Evolutionary conservation across 2,113 vertebrate species (phyloP).

Genomic region (Myotis yumanensis): DNA sequence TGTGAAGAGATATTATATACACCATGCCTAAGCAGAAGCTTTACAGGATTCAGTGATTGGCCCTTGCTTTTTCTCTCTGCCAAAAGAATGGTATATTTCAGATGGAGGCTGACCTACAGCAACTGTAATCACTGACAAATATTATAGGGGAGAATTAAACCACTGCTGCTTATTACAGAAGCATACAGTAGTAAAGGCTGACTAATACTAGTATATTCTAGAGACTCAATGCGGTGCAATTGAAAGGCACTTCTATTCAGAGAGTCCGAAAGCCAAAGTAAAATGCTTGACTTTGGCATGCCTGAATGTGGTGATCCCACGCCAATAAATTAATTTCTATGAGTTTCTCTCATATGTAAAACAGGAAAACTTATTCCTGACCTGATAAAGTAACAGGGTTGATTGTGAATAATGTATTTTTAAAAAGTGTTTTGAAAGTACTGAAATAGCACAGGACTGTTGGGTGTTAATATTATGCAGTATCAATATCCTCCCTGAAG

Average conservation of each 20-base stretch:
- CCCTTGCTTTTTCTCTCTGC: neutral
- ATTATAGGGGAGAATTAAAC: neutral
- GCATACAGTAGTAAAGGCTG: neutral
- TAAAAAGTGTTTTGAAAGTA: conserved; percentile 15
- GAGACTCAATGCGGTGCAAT: neutral
- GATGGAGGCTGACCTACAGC: neutral
- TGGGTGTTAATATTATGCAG: conserved; percentile 43
- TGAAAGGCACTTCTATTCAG: neutral
- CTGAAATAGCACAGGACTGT: neutral
- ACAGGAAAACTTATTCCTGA: conserved; percentile 6
- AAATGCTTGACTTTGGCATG: neutral
- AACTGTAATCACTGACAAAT: neutral
- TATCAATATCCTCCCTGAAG: neutral
- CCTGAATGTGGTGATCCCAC: neutral
- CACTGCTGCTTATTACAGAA: neutral
- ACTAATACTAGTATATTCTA: neutral
- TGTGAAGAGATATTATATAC: neutral
- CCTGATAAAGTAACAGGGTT: neutral
- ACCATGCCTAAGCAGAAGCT: neutral
- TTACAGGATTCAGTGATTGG: neutral
- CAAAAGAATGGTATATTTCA: neutral
- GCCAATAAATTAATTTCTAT: neutral
- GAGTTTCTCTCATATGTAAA: neutral
- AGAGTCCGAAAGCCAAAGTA: neutral
- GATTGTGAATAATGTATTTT: conserved; percentile 5